Evolutionary conservation across 2,797 vertebrate species (phyloP).

Genomic region (Cetoscarus ocellatus): DNA sequence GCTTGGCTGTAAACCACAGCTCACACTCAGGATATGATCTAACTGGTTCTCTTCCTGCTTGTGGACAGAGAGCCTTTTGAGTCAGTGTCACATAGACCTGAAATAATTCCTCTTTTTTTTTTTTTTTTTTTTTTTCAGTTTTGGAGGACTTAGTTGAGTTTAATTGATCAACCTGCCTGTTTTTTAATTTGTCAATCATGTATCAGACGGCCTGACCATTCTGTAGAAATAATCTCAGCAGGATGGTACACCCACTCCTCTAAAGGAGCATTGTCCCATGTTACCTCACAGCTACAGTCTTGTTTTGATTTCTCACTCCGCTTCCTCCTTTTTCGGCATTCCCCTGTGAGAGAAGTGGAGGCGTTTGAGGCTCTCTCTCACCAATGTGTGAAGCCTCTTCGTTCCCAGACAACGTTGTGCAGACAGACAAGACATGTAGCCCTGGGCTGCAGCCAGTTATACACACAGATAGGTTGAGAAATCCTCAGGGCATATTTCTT

Average conservation of each 20-base stretch:
- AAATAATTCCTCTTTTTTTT: slow-evolving; percentile 14
- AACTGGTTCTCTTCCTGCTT: slow-evolving; percentile 73
- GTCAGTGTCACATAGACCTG: slow-evolving; percentile 45
- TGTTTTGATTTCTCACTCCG: slow-evolving; percentile 36
- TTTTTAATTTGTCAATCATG: slow-evolving; percentile 20
- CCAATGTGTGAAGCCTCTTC: slow-evolving; percentile 50
- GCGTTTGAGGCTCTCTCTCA: slow-evolving; percentile 28
- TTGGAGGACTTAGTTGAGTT: slow-evolving; percentile 1
- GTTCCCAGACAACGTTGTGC: slow-evolving; percentile 62
- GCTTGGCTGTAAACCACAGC: slow-evolving; percentile 46
- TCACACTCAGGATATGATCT: slow-evolving; percentile 79
- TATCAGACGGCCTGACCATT: slow-evolving; percentile 16
- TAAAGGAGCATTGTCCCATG: slow-evolving; percentile 9
- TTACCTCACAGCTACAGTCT: slow-evolving; percentile 22
- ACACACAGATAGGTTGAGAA: slow-evolving; percentile 39
- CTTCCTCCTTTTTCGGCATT: slow-evolving; percentile 36
- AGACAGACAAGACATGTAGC: slow-evolving; percentile 69
- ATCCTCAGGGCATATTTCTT: slow-evolving; percentile 29
- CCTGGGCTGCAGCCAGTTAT: slow-evolving; percentile 59
- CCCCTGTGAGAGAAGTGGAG: slow-evolving; percentile 36
- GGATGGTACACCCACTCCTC: slow-evolving; percentile 5
- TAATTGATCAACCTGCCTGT: neutral
- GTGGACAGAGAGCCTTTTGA: slow-evolving; percentile 53
- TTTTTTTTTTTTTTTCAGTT: slow-evolving; percentile 11
- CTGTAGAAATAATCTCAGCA: neutral